Conservation (phyloP, 1,140 invertebrate species). For the Drosophila arawakana region DNA sequence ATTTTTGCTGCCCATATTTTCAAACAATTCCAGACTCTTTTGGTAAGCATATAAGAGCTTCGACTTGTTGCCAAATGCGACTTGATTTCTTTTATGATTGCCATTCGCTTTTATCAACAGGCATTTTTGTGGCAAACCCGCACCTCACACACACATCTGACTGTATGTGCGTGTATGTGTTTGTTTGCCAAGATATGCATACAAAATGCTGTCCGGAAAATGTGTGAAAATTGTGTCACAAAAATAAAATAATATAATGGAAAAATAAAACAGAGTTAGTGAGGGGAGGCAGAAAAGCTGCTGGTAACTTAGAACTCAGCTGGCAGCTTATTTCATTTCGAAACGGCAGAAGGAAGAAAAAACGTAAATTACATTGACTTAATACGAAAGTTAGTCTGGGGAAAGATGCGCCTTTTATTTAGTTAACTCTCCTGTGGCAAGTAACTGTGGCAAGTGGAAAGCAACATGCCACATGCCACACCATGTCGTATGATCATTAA, state of each 20-base stretch:
- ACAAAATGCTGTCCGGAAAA: slow-evolving; percentile 39
- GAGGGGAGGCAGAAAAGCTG: background rate
- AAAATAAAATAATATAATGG: slow-evolving; percentile 10
- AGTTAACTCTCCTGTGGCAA: slow-evolving; percentile 29
- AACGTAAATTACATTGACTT: slow-evolving; percentile 53
- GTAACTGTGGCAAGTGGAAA: slow-evolving; percentile 9
- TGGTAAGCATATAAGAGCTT: slow-evolving; percentile 15
- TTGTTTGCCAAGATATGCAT: slow-evolving; percentile 50
- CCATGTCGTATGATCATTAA: slow-evolving; percentile 75
- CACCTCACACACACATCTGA: background rate
- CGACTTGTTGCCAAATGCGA: background rate
- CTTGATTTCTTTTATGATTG: slow-evolving; percentile 28
- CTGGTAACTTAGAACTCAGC: slow-evolving; percentile 16
- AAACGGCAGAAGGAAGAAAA: slow-evolving; percentile 30
- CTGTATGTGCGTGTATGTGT: slow-evolving; percentile 5
- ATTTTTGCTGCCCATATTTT: background rate
- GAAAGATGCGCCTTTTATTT: slow-evolving; percentile 55
- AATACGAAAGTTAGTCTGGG: slow-evolving; percentile 23
- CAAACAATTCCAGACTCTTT: background rate
- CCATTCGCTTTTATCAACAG: slow-evolving; percentile 50
- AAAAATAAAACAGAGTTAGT: background rate
- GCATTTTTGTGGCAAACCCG: slow-evolving; percentile 13
- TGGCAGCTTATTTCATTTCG: slow-evolving; percentile 58
- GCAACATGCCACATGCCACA: background rate
- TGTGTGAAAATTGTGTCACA: slow-evolving; percentile 43